Conservation (phyloP, 1,140 invertebrate species). For the Triops longicaudatus region DNA sequence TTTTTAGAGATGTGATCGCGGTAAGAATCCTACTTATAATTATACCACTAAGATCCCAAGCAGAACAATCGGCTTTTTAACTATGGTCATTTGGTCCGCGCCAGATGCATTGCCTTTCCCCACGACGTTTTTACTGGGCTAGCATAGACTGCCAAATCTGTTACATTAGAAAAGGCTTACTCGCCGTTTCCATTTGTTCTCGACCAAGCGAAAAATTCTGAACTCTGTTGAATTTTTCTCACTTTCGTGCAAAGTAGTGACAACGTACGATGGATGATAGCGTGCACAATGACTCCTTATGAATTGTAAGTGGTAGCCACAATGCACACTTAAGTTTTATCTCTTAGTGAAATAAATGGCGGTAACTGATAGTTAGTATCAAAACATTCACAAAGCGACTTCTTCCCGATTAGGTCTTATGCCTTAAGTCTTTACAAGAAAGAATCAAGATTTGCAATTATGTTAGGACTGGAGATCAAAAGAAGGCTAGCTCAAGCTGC, state of each 20-base stretch:
- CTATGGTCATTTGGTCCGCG: conserved; percentile 2
- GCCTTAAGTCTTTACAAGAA: neutral
- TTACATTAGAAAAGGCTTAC: no score
- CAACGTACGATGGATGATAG: no score
- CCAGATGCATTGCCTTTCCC: neutral
- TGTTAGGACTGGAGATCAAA: neutral
- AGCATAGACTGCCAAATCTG: neutral
- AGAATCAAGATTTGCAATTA: neutral
- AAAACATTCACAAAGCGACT: neutral
- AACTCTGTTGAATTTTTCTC: no score
- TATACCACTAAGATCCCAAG: neutral
- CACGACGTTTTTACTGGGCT: neutral
- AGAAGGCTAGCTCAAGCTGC: neutral
- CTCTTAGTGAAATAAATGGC: no score
- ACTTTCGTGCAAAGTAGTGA: no score
- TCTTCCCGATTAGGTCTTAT: neutral
- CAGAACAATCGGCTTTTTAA: conserved; percentile 12
- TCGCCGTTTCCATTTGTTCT: no score
- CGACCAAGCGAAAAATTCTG: no score
- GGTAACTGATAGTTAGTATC: no score
- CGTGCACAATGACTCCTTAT: no score
- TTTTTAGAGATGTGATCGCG: neutral
- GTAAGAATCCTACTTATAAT: conserved; percentile 8
- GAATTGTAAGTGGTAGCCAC: no score
- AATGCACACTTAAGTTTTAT: no score